These are phyloP conservation scores for Phaethornis superciliosus DNA, from an alignment of 2,113 vertebrate genomes.

Conservation along the genomic window DNA sequence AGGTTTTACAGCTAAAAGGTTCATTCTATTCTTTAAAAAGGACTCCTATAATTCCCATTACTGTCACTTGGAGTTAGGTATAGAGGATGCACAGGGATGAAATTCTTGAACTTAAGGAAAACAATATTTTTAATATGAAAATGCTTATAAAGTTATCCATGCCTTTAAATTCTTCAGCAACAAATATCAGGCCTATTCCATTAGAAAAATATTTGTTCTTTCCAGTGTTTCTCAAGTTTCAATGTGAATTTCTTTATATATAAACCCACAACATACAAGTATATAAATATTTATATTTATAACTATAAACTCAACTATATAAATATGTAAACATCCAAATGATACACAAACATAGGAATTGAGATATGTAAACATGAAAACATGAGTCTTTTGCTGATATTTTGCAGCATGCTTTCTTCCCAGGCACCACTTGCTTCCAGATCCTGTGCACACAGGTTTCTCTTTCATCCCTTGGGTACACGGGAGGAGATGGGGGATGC, in stretches of 20 bases:
- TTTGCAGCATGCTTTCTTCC: not conserved
- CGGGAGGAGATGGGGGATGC: rapidly evolving
- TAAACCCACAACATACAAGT: not conserved
- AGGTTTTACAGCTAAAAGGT: not conserved
- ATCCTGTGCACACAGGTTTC: rapidly evolving
- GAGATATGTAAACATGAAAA: not conserved
- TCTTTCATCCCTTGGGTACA: not conserved
- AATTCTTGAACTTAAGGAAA: not conserved
- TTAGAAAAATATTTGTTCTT: not conserved
- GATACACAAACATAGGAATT: not conserved
- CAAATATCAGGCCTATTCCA: no score
- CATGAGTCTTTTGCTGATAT: not conserved
- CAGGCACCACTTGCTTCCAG: not conserved
- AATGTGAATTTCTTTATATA: not conserved
- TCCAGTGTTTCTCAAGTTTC: not conserved
- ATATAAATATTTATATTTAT: not conserved
- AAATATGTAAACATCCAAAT: not conserved
- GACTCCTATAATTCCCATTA: not conserved
- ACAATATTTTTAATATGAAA: not conserved
- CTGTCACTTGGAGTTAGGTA: not conserved
- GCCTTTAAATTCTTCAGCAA: not conserved
- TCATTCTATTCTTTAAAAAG: not conserved
- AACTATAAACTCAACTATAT: not conserved
- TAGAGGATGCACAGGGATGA: not conserved
- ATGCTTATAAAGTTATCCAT: rapidly evolving